phyloP scores from a whole-genome alignment of 2,888 invertebrate genomes.

The Diaphora mendica region DNA sequence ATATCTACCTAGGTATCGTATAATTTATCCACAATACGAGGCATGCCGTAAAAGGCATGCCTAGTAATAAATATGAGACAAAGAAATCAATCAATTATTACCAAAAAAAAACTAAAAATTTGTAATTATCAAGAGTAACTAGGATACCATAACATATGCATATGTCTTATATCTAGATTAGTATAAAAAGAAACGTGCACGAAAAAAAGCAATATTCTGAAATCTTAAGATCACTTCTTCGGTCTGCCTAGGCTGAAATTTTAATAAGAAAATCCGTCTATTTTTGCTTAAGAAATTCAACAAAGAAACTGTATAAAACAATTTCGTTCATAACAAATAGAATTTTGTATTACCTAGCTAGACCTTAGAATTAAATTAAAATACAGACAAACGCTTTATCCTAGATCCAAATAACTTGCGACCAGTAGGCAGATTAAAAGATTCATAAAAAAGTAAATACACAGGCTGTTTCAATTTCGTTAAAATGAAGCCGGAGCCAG shows the following conservation, averaged over 20 bases:
- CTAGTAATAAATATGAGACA: no score
- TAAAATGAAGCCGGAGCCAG: slow-evolving; percentile 44
- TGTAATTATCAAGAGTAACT: background rate
- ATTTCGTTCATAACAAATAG: slow-evolving; percentile 4
- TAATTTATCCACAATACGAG: no score
- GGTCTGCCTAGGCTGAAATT: background rate
- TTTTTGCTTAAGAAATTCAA: slow-evolving; percentile 1
- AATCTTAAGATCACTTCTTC: background rate
- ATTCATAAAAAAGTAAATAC: slow-evolving; percentile 45
- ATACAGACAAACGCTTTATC: slow-evolving; percentile 26
- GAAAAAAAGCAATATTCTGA: background rate
- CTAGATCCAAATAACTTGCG: slow-evolving; percentile 30
- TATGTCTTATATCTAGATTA: background rate
- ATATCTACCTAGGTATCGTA: background rate
- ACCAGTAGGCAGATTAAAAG: slow-evolving; percentile 29
- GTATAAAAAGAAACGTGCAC: background rate
- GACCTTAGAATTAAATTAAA: background rate
- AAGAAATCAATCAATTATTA: background rate
- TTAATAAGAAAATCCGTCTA: background rate
- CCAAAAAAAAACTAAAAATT: background rate
- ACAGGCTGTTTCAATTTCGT: slow-evolving; percentile 41
- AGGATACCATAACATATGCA: background rate
- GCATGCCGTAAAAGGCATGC: no score
- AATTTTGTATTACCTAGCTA: background rate
- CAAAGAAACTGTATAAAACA: slow-evolving; percentile 9